Percentiles rank a stretch among this genome's conserved stretches.
Conservation (phyloP, 2,797 vertebrate genomes). For the Neosilurus hyrtlii region DNA sequence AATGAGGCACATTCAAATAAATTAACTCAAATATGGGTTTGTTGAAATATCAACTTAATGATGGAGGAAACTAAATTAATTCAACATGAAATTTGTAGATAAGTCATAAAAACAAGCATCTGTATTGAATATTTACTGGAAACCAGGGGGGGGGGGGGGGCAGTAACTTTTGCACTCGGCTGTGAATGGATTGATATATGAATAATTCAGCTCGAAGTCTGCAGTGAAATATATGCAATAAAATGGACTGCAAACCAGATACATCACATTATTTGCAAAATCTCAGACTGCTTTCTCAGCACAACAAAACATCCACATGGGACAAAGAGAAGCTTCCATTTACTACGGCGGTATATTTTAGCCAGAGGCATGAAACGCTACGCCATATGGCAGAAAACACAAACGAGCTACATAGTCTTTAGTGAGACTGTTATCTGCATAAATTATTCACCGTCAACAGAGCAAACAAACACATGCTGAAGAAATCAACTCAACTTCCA, state of each 20-base stretch:
- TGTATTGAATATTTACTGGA: not conserved
- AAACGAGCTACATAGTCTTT: constrained; percentile 44
- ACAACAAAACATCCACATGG: not conserved
- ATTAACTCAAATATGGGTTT: not conserved
- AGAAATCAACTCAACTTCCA: not conserved
- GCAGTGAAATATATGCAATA: not conserved
- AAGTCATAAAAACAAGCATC: not conserved
- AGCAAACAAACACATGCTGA: constrained; percentile 1
- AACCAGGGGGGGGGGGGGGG: not conserved
- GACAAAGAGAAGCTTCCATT: not conserved
- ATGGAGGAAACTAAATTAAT: no score
- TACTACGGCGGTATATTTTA: constrained; percentile 4
- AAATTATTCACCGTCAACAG: not conserved
- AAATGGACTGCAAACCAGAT: not conserved
- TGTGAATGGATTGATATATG: not conserved
- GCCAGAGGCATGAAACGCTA: not conserved
- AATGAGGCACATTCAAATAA: not conserved
- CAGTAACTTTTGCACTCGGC: not conserved
- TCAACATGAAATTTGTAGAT: not conserved
- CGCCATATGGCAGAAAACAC: constrained; percentile 25
- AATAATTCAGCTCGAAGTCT: not conserved
- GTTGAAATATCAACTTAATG: no score
- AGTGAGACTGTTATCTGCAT: constrained; percentile 44
- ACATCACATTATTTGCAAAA: not conserved
- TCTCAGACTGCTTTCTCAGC: not conserved